Conservation (phyloP, 2,888 invertebrate genomes). For the Leuctra nigra region DNA sequence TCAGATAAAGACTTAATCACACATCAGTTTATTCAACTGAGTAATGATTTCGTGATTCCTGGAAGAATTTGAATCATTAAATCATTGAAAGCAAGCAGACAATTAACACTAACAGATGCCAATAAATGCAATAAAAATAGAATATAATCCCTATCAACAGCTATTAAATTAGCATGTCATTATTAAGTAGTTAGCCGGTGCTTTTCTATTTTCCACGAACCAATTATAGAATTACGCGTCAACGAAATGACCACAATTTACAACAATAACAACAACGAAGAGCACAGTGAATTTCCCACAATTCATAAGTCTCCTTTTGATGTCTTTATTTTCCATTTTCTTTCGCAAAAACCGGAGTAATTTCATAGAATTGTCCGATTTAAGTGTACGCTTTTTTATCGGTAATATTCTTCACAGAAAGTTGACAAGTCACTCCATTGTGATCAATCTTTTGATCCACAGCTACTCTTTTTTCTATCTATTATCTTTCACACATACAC, state of each 20-base stretch:
- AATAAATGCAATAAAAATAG: no score
- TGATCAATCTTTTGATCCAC: conserved; percentile 22
- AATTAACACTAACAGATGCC: no score
- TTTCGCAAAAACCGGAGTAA: conserved; percentile 3
- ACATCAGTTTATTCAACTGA: no score
- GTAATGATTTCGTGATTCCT: no score
- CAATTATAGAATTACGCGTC: neutral
- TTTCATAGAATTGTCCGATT: neutral
- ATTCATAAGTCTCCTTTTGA: neutral
- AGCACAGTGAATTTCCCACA: neutral
- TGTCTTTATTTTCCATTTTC: conserved; percentile 11
- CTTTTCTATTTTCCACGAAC: neutral
- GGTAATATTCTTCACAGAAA: conserved; percentile 21
- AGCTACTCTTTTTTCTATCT: conserved; percentile 13
- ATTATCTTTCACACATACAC: neutral
- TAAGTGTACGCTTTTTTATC: neutral
- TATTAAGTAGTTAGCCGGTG: neutral
- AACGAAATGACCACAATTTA: neutral
- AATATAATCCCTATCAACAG: conserved; percentile 1
- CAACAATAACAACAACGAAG: neutral
- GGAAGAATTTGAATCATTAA: no score
- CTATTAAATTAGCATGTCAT: conserved; percentile 12
- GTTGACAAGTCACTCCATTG: conserved; percentile 24
- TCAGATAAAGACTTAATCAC: no score
- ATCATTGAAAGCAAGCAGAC: no score